phyloP scores from a whole-genome alignment of 2,888 invertebrate species.

The Ophion costatus region DNA sequence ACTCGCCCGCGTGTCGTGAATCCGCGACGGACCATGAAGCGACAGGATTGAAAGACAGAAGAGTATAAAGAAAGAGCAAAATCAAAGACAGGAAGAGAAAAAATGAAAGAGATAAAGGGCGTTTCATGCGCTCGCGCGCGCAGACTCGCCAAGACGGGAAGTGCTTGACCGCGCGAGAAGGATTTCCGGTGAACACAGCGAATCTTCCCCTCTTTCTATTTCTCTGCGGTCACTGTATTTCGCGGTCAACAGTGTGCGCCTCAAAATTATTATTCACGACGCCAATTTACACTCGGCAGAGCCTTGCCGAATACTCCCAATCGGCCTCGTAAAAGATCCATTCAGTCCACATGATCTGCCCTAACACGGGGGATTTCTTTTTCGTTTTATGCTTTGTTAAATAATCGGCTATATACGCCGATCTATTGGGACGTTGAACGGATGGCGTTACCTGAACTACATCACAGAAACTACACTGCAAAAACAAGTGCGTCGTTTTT shows the following conservation, averaged over 20 bases:
- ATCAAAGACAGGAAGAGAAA: slow-evolving; percentile 58
- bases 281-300: slow-evolving; percentile 1
- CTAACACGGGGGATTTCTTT: background rate
- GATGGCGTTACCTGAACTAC: too few relatives aligned
- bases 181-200: slow-evolving; percentile 58
- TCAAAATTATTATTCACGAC: slow-evolving; percentile 30
- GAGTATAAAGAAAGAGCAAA: slow-evolving; percentile 43
- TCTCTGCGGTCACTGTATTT: slow-evolving; percentile 19
- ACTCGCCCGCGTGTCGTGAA: slow-evolving; percentile 46
- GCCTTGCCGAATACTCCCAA: background rate
- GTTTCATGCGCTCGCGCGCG: slow-evolving; percentile 19
- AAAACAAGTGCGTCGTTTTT: too few relatives aligned
- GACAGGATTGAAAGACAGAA: slow-evolving; percentile 45
- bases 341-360: background rate
- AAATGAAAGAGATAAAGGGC: slow-evolving; percentile 50
- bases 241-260: slow-evolving; percentile 37
- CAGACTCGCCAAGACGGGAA: slow-evolving; percentile 45
- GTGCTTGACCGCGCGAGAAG: slow-evolving; percentile 53
- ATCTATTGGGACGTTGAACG: too few relatives aligned
- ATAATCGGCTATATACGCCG: background rate
- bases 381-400: background rate
- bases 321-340: background rate
- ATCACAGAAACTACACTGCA: too few relatives aligned
- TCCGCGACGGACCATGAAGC: slow-evolving; percentile 57
- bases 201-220: background rate